Evolutionary conservation across 2,888 invertebrate genomes (phyloP).

Genomic region (Volucella bombylans): DNA sequence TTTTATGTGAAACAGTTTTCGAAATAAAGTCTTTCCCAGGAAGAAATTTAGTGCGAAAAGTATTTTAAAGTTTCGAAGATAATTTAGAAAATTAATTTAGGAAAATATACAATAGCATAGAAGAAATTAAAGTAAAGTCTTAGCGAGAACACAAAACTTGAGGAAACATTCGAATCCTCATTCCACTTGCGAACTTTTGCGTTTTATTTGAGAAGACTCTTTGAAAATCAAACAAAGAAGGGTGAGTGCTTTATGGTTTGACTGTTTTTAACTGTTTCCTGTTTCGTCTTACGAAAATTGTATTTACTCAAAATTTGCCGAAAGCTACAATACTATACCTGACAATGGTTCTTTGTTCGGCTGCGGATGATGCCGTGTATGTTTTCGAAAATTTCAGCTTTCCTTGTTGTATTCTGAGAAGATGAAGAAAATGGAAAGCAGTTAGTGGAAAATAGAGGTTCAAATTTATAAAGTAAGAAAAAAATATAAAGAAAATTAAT

Average conservation of each 20-base stretch:
- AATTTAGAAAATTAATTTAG: conserved; percentile 9
- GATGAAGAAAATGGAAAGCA: conserved; percentile 3
- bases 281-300: neutral
- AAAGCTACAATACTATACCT: neutral
- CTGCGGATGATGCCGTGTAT: neutral
- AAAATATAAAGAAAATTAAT: neutral
- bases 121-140: neutral
- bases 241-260: conserved; percentile 45
- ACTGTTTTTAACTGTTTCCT: conserved; percentile 5
- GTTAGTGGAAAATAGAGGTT: conserved; percentile 45
- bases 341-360: conserved; percentile 50
- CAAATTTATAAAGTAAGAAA: conserved; percentile 3
- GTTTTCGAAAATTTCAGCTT: neutral
- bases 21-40: conserved; percentile 40
- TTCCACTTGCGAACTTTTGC: conserved; percentile 40
- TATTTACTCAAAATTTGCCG: neutral
- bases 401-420: neutral
- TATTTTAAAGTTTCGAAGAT: conserved; percentile 31
- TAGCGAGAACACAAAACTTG: conserved; percentile 16
- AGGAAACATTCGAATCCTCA: conserved; percentile 19
- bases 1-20: conserved; percentile 43
- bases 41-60: conserved; percentile 58
- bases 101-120: neutral
- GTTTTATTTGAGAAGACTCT: conserved; percentile 4
- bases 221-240: conserved; percentile 49